Evolutionary conservation across 2,888 invertebrate genomes (phyloP), one percentile per base, ranked within the genome.

Genomic region (Chaitophorus viminalis): DNA sequence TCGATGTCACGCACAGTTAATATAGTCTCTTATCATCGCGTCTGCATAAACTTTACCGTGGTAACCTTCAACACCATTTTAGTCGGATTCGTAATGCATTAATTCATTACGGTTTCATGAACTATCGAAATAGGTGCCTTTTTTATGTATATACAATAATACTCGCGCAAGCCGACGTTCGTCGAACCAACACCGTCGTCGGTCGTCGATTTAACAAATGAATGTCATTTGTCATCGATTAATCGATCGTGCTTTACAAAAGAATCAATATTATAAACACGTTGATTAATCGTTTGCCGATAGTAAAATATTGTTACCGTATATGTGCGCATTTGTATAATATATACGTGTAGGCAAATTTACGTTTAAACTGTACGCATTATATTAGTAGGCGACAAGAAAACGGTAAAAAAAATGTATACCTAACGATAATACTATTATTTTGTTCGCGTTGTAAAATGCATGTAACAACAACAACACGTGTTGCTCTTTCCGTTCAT

Each of bases 61-160:
- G n/a, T 79, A 79, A 79, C 79, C 65, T 79, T 79, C 79, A 68
- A 79, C 79, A 29, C 79, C 65, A 39, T 79, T 79, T 79, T 18
- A 21, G 36, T 54, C 9, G 54, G 21, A 25, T 54, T 21, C 77
- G 52, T 77, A 77, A 54, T 77, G 54, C 75, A 21, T 54, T n/a
- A n/a, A n/a, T 11, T 33, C 29, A 29, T 68, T n/a, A 68, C 25
- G 29, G 68, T 11, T n/a, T 68, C 68, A 9, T n/a, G 11, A 68
- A 68, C 25, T 8, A 3, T n/a, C 29, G 9, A n/a, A 68, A n/a
- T 68, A 65, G n/a, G n/a, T n/a, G n/a, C n/a, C n/a, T n/a, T n/a
- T n/a, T n/a, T n/a, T n/a, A n/a, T n/a, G n/a, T n/a, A n/a, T n/a
- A n/a, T n/a, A n/a, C n/a, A 9, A 11, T 29, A n/a, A 25, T n/a